phyloP scores from a whole-genome alignment of 1,140 invertebrate genomes.

The Pollicipes pollicipes region DNA sequence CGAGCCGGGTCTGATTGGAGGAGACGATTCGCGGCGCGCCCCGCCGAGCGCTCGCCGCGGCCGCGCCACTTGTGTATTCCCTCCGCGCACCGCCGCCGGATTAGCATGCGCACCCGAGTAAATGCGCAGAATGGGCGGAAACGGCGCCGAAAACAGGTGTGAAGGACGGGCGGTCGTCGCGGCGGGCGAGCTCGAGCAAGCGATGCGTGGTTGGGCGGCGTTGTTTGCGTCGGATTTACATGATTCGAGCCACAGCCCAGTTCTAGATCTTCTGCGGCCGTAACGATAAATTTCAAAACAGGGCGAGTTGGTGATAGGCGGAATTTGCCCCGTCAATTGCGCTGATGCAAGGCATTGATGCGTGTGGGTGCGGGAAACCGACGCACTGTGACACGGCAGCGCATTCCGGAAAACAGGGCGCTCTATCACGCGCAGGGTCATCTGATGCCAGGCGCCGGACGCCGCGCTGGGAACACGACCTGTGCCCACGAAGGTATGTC shows the following conservation, averaged over 20 bases:
- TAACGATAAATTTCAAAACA: no score
- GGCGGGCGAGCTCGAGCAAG: no score
- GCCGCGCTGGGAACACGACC: no score
- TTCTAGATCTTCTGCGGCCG: no score
- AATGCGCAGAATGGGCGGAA: background rate
- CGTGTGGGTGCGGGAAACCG: background rate
- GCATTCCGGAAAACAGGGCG: background rate
- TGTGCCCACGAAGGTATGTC: no score
- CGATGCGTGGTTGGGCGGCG: background rate
- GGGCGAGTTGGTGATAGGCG: no score
- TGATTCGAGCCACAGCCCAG: no score
- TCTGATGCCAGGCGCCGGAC: background rate
- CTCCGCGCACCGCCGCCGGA: background rate
- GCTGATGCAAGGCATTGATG: background rate
- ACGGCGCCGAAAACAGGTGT: background rate
- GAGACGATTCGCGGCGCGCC: no score
- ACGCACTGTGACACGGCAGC: background rate
- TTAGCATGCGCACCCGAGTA: background rate
- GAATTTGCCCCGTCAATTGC: no score
- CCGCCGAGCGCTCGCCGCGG: no score
- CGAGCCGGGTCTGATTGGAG: no score
- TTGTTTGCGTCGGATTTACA: background rate
- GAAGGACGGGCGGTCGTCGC: background rate
- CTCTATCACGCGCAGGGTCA: background rate
- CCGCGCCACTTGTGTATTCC: background rate